phyloP scores from a whole-genome alignment of 1,140 invertebrate species.

The Drosophila obscura region DNA sequence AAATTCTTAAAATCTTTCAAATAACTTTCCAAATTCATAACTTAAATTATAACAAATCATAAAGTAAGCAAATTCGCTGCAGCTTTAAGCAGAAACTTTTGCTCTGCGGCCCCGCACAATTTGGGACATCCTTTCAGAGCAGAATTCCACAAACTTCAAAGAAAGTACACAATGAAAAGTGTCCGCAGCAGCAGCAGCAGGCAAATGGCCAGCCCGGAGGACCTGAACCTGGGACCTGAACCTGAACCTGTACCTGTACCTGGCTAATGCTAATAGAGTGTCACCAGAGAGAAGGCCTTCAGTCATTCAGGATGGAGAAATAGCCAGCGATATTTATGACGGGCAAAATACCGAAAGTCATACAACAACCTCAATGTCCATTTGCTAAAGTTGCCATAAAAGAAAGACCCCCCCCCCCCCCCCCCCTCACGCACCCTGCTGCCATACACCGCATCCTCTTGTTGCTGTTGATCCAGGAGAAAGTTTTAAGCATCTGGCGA shows the following conservation, averaged over 20 bases:
- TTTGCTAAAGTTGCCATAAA: conserved; percentile 75
- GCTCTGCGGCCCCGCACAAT: no score
- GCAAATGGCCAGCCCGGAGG: conserved; percentile 8
- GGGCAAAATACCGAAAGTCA: conserved; percentile 51
- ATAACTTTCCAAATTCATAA: no score
- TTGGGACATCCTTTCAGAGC: no score
- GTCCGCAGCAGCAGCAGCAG: conserved; percentile 56
- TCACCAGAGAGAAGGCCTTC: conserved; percentile 11
- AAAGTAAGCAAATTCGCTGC: no score
- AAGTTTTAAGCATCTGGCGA: conserved; percentile 71
- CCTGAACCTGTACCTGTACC: not conserved
- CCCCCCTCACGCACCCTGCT: no score
- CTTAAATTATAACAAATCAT: no score
- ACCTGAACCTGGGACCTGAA: no score
- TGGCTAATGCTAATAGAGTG: conserved; percentile 71
- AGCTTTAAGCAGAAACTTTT: no score
- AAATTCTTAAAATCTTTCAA: no score
- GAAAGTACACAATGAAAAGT: conserved; percentile 32
- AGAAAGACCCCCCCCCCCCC: conserved; percentile 31
- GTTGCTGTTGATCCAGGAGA: not conserved
- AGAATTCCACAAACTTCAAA: no score
- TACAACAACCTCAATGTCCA: conserved; percentile 76
- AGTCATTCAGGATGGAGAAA: conserved; percentile 22
- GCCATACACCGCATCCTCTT: not conserved
- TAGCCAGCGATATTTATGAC: conserved; percentile 68